A percentile compares a stretch with the other conserved stretches of the same genome.
These are phyloP conservation scores for Sialis fuliginosa DNA, from an alignment of 2,888 invertebrate genomes.

Conservation along the genomic window DNA sequence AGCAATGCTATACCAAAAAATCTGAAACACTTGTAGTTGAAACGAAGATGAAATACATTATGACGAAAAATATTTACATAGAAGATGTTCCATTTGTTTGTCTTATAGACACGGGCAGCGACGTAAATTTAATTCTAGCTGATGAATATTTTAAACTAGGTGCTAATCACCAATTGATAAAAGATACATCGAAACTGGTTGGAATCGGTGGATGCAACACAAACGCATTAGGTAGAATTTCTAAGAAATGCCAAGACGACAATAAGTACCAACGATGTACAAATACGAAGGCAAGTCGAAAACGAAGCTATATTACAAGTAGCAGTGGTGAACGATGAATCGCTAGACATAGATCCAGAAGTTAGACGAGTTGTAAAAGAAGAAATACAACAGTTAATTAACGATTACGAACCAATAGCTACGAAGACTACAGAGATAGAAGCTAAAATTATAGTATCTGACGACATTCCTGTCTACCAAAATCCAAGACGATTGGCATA, in stretches of 20 bases:
- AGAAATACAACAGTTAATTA: constrained; percentile 8
- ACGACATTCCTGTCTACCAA: constrained; percentile 14
- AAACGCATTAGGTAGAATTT: constrained; percentile 2
- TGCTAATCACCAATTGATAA: neutral
- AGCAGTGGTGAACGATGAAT: constrained; percentile 1
- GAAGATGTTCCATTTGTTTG: neutral
- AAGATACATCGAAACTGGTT: neutral
- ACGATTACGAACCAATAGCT: constrained; percentile 12
- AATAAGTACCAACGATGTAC: neutral
- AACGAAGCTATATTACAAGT: neutral
- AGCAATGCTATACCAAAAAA: no score
- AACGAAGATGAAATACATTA: neutral
- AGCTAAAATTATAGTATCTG: constrained; percentile 15
- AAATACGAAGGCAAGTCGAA: neutral
- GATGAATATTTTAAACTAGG: neutral
- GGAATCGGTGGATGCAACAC: neutral
- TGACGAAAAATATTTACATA: neutral
- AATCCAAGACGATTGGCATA: constrained; percentile 13
- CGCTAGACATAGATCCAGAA: neutral
- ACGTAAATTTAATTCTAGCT: neutral
- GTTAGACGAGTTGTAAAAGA: constrained; percentile 3
- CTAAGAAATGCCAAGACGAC: constrained; percentile 1
- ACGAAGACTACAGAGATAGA: constrained; percentile 11
- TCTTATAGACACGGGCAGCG: neutral
- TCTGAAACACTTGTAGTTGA: no score